Evolutionary conservation across 2,888 invertebrate species (phyloP).

Genomic region (Chirona hameri): DNA sequence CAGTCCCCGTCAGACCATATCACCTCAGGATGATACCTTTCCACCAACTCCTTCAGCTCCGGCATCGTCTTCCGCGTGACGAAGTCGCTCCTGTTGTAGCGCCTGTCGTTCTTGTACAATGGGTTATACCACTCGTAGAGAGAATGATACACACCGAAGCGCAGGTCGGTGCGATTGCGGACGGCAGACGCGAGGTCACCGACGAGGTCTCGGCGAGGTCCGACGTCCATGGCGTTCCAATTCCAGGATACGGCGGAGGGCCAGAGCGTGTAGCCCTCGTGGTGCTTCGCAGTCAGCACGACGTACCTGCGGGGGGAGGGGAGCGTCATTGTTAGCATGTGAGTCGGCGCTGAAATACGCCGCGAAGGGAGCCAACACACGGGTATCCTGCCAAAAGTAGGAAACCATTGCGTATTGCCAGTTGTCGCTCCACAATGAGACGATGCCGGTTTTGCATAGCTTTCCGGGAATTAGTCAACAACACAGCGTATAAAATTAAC

Average conservation of each 20-base stretch:
- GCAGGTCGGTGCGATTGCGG: slow-evolving; percentile 56
- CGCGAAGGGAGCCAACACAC: no score
- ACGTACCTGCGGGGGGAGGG: slow-evolving; percentile 63
- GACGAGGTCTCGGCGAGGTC: neutral
- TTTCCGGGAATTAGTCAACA: no score
- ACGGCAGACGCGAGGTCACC: slow-evolving; percentile 60
- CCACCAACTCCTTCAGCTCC: slow-evolving; percentile 68
- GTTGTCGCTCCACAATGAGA: no score
- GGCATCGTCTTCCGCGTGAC: slow-evolving; percentile 58
- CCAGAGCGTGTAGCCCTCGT: slow-evolving; percentile 79
- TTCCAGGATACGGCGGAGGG: slow-evolving; percentile 73
- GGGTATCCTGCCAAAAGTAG: no score
- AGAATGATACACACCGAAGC: slow-evolving; percentile 72
- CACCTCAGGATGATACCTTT: slow-evolving; percentile 59
- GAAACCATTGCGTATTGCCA: no score
- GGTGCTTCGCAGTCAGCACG: slow-evolving; percentile 81
- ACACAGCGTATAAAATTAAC: no score
- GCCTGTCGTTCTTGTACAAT: slow-evolving; percentile 62
- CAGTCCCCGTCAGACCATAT: slow-evolving; percentile 80
- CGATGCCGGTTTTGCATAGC: no score
- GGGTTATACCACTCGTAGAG: slow-evolving; percentile 86
- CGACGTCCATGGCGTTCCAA: slow-evolving; percentile 74
- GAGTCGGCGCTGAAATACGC: no score
- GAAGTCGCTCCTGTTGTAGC: slow-evolving; percentile 34
- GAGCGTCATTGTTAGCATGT: no score